Evolutionary conservation across 53 echinoderm and acorn worm genomes (phyloP), one percentile per base, ranked within the genome.

Genomic region (Paelopatides confundens): DNA sequence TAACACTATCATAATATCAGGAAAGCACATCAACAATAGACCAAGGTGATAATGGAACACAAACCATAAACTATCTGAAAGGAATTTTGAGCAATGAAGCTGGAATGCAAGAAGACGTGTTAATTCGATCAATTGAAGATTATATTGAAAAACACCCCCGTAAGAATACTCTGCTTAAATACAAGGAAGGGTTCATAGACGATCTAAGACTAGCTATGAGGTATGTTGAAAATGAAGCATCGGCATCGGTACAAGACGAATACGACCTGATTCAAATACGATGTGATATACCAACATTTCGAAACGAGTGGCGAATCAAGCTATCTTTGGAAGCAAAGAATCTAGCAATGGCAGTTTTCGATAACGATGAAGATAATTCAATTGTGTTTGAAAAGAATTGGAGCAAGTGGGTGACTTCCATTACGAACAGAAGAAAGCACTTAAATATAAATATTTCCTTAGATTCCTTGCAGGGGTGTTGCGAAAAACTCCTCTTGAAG

Each of bases 401-500:
- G 77, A n/a, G 49, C 27, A 13, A 17, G 0, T 77, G 49, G 77
- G 49, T 27, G 29, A 21, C 38, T 6, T 40, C 27, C 40, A 28
- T 77, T 27, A 12, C 46, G 9, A 77, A 77, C 46, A 46, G 43
- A 7, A 47, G 48, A 5, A 46, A 26, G 31, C 26, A 2, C 24
- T 5, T 2, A 15, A 47, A 47, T 7, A 27, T 14, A 31, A 43
- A 77, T 15, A 49, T 47, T 43, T 11, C 49, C 8, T 27, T 26
- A 26, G 7, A 39, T 7, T 77, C 77, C 4, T 31, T 77, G 2
- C 51, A 77, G 49, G 27, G 6, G 4, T 0, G 48, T 77, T 77
- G 77, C 77, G 77, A 77, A 77, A 77, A 77, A 13, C 49, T 77
- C 1, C 77, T 77, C 29, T 17, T 77, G 9, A 47, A 50, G 14